Evolutionary conservation across 1,140 invertebrate genomes (phyloP).

Genomic region (Drosophila kikkawai): DNA sequence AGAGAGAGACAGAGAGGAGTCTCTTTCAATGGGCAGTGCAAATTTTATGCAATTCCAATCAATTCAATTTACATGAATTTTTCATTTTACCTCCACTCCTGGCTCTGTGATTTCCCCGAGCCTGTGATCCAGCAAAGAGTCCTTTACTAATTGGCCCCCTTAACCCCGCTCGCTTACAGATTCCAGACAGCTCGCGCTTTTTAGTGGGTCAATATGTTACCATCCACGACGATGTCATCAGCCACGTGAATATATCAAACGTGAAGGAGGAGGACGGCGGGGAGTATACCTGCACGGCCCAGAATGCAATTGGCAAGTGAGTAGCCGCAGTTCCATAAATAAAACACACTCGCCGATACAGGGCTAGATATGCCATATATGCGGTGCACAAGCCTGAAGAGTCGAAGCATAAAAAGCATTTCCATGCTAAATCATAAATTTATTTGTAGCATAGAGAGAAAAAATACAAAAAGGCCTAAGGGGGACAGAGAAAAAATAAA

Average conservation of each 20-base stretch:
- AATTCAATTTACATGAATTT: slow-evolving; percentile 81
- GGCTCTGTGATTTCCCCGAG: slow-evolving; percentile 21
- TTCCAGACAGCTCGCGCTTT: slow-evolving; percentile 88
- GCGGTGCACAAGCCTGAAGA: background rate
- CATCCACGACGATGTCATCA: slow-evolving; percentile 96
- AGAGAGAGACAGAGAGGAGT: background rate
- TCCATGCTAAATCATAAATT: slow-evolving; percentile 81
- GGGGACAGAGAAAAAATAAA: background rate
- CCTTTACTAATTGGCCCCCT: slow-evolving; percentile 61
- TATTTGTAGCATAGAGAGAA: slow-evolving; percentile 51
- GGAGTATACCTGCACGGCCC: slow-evolving; percentile 94
- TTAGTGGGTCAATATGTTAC: slow-evolving; percentile 96
- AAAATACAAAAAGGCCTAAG: slow-evolving; percentile 6
- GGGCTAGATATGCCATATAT: slow-evolving; percentile 6
- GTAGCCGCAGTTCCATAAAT: slow-evolving; percentile 76
- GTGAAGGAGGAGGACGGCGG: slow-evolving; percentile 96
- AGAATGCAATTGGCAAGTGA: slow-evolving; percentile 90
- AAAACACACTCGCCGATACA: slow-evolving; percentile 36
- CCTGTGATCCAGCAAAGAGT: background rate
- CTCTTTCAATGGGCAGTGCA: slow-evolving; percentile 44
- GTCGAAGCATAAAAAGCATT: slow-evolving; percentile 70
- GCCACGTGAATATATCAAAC: slow-evolving; percentile 96
- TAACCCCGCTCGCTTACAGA: slow-evolving; percentile 49
- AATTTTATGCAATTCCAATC: slow-evolving; percentile 80
- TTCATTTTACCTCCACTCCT: slow-evolving; percentile 40